Evolutionary conservation across 2,888 invertebrate species (phyloP).

Genomic region (Creontiades dilutus): DNA sequence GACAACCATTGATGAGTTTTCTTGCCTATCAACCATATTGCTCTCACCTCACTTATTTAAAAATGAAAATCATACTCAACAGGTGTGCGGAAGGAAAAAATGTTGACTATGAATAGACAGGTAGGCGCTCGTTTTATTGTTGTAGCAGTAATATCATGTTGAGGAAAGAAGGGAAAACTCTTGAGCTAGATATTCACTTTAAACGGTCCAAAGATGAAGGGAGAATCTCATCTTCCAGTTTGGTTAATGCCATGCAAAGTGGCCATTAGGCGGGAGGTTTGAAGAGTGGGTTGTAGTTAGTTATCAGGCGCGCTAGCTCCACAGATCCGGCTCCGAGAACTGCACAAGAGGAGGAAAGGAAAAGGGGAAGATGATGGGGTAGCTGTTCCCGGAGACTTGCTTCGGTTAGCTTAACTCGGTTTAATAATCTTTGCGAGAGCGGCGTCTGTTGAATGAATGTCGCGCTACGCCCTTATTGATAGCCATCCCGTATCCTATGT

Average conservation of each 20-base stretch:
- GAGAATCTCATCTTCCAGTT: constrained; percentile 16
- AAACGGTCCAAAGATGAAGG: constrained; percentile 11
- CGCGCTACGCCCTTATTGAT: no score
- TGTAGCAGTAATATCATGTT: no score
- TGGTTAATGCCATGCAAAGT: constrained; percentile 36
- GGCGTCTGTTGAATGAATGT: background rate
- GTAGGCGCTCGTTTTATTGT: no score
- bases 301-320: constrained; percentile 8
- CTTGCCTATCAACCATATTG: no score
- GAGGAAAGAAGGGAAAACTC: background rate
- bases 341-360: background rate
- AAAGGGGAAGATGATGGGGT: background rate
- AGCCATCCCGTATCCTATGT: no score
- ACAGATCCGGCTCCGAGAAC: background rate
- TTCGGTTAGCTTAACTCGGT: background rate
- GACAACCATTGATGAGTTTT: no score
- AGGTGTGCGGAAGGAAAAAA: background rate
- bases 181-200: background rate
- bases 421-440: background rate
- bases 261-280: constrained; percentile 35
- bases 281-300: constrained; percentile 36
- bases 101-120: background rate
- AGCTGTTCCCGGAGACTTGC: constrained; percentile 10
- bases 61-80: background rate
- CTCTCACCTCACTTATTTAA: no score